Conservation (phyloP, 2,888 invertebrate species). For the Prionchulus punctatus region DNA sequence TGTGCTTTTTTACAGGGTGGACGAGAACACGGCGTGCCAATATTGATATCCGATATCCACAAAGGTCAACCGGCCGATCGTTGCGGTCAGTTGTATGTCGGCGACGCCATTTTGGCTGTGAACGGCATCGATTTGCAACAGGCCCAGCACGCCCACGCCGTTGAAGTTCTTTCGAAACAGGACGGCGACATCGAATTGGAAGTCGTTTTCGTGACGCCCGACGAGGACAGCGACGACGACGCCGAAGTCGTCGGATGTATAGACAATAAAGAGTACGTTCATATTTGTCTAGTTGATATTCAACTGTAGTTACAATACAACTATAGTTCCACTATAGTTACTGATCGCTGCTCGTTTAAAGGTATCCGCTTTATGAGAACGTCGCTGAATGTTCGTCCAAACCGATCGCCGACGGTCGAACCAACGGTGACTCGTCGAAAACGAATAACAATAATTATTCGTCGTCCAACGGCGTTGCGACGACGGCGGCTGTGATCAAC, state of each 20-base stretch:
- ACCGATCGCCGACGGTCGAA: too few species aligned
- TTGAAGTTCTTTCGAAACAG: conserved; percentile 55
- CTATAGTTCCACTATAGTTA: background rate
- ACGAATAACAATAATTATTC: too few species aligned
- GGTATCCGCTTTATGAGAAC: too few species aligned
- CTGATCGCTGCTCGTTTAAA: background rate
- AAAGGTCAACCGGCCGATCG: conserved; percentile 59
- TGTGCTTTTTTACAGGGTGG: conserved; percentile 59
- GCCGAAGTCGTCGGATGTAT: conserved; percentile 24
- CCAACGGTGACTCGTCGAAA: too few species aligned
- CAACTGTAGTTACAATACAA: background rate
- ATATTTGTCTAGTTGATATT: background rate
- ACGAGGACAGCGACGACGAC: conserved; percentile 43
- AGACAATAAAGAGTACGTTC: conserved; percentile 18
- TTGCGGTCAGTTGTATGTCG: conserved; percentile 56
- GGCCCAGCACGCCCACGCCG: conserved; percentile 63
- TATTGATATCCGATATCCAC: conserved; percentile 62
- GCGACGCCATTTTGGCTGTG: conserved; percentile 64
- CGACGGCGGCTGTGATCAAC: too few species aligned
- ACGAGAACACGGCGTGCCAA: conserved; percentile 67
- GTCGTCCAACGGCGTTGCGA: too few species aligned
- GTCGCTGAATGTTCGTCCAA: too few species aligned
- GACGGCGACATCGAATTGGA: conserved; percentile 56
- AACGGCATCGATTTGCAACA: conserved; percentile 59
- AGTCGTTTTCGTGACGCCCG: conserved; percentile 60